Conservation (phyloP, 2,888 invertebrate species). For the Pherbina coryleti region DNA sequence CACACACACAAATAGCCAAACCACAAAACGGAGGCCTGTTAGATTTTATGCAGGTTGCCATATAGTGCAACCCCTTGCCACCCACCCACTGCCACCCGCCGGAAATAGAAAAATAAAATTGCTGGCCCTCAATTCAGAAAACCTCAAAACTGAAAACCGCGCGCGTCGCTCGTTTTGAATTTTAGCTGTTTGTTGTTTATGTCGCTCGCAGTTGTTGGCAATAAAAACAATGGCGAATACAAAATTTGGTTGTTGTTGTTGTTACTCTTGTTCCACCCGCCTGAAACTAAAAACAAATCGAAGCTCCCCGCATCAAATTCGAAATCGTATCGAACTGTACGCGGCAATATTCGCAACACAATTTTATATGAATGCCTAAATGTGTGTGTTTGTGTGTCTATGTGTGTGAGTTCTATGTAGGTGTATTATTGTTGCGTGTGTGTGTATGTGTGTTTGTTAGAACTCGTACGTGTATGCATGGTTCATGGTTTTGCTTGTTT, state of each 20-base stretch:
- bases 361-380: slow-evolving; percentile 21
- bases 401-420: not conserved
- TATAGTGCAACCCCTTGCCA: not conserved
- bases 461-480: not conserved
- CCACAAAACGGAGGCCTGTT: slow-evolving; percentile 4
- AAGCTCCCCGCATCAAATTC: slow-evolving; percentile 6
- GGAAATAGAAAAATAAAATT: not conserved
- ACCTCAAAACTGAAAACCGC: slow-evolving; percentile 32
- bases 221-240: slow-evolving; percentile 20
- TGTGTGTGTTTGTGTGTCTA: not conserved
- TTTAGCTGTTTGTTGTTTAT: slow-evolving; percentile 20
- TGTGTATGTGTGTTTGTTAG: not conserved
- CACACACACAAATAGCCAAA: not conserved
- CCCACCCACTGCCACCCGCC: not conserved
- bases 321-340: slow-evolving; percentile 16
- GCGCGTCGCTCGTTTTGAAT: slow-evolving; percentile 33
- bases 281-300: not conserved
- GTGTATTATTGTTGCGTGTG: not conserved
- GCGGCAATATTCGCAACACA: slow-evolving; percentile 27
- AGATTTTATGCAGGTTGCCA: not conserved
- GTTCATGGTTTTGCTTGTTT: slow-evolving; percentile 20
- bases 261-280: not conserved
- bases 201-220: not conserved
- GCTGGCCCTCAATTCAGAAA: slow-evolving; percentile 19
- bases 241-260: not conserved